Conservation (phyloP, 2,888 invertebrate species). For the Smittia aterrima region DNA sequence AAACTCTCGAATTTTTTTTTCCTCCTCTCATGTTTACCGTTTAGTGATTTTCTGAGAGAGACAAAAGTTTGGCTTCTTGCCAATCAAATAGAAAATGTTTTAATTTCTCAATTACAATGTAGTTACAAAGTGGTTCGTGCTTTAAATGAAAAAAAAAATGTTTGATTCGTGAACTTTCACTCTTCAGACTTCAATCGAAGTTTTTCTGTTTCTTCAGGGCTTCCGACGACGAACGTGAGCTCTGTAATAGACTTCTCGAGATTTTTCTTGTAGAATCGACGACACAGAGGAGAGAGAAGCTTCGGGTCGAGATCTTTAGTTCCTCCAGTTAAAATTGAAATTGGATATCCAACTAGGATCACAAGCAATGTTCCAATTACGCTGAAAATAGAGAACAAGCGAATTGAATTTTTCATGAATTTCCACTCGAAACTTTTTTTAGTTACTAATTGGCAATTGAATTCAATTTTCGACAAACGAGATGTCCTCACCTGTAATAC, state of each 20-base stretch:
- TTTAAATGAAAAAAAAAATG: background rate
- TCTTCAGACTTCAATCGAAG: background rate
- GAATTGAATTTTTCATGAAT: background rate
- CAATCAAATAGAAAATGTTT: background rate
- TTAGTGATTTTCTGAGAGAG: too few relatives aligned
- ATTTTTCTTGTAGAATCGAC: background rate
- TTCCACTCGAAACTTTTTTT: too few relatives aligned
- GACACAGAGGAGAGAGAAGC: slow-evolving; percentile 19
- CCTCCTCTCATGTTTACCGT: too few relatives aligned
- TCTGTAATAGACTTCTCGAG: background rate
- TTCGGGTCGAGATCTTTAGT: slow-evolving; percentile 31
- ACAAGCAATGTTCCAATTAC: slow-evolving; percentile 34
- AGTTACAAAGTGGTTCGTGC: background rate
- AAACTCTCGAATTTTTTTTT: background rate
- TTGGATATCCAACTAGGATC: slow-evolving; percentile 29
- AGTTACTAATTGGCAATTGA: background rate
- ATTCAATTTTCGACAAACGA: background rate
- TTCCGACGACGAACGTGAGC: background rate
- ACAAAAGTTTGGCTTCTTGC: background rate
- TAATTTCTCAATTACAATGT: slow-evolving; percentile 25
- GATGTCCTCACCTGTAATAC: slow-evolving; percentile 27
- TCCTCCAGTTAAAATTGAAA: slow-evolving; percentile 35
- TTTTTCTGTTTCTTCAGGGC: background rate
- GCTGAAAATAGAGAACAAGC: background rate
- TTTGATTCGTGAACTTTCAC: background rate